Percentiles rank a stretch among this genome's conserved stretches.
Conservation (phyloP, 1,140 invertebrate genomes). For the Pseudomyrmex pallidus region DNA sequence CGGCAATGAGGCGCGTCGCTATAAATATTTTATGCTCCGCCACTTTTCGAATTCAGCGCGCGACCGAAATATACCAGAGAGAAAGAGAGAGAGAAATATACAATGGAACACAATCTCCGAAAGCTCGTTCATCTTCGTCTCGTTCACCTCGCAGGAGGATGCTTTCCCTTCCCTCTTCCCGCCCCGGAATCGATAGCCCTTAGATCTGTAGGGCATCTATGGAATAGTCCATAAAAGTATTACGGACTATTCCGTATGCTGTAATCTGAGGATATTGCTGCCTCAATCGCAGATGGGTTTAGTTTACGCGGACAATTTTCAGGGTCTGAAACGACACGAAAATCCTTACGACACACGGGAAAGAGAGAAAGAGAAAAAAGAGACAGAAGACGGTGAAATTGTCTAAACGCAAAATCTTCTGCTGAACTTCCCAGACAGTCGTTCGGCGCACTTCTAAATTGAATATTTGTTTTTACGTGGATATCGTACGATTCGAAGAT, state of each 20-base stretch:
- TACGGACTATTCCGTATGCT: background rate
- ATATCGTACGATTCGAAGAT: slow-evolving; percentile 2
- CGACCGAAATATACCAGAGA: slow-evolving; percentile 29
- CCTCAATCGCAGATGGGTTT: too few relatives aligned
- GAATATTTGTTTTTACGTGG: background rate
- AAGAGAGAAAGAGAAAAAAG: too few relatives aligned
- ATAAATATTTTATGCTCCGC: slow-evolving; percentile 75
- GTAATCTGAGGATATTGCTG: slow-evolving; percentile 16
- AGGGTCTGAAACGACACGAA: background rate
- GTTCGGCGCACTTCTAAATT: too few relatives aligned
- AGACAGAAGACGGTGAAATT: too few relatives aligned
- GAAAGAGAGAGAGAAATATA: slow-evolving; percentile 38
- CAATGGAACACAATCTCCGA: slow-evolving; percentile 48
- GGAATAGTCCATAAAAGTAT: slow-evolving; percentile 34
- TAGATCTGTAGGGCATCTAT: slow-evolving; percentile 23
- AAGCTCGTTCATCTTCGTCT: slow-evolving; percentile 47
- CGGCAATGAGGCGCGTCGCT: slow-evolving; percentile 69
- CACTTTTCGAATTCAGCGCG: slow-evolving; percentile 71
- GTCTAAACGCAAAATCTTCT: too few relatives aligned
- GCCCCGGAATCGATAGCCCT: slow-evolving; percentile 19
- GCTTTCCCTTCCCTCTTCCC: background rate
- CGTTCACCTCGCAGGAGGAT: background rate
- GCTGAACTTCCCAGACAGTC: background rate
- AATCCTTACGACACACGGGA: too few relatives aligned
- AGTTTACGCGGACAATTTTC: background rate